These are phyloP conservation scores for Lonchura striata DNA, from an alignment of 2,113 vertebrate genomes.

Conservation along the genomic window DNA sequence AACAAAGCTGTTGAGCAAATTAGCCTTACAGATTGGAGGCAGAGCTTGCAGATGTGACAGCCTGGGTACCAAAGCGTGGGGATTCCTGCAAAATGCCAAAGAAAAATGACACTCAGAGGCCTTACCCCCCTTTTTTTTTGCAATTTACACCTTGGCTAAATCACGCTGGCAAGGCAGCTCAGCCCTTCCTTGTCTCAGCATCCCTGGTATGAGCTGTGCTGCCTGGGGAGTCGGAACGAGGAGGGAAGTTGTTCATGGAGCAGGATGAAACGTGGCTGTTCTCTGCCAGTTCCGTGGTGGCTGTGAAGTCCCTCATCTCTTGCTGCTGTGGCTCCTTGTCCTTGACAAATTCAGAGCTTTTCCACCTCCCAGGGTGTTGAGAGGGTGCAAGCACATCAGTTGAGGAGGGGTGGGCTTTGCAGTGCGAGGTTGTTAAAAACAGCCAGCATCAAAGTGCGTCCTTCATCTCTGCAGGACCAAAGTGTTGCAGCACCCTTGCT, in stretches of 20 bases:
- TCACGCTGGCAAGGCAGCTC: neutral
- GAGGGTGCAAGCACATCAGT: rapidly evolving
- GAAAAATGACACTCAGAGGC: neutral
- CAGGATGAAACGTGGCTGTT: rapidly evolving
- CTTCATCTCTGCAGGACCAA: neutral
- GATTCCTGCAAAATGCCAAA: constrained; percentile 14
- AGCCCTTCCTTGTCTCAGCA: neutral
- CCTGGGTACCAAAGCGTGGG: neutral
- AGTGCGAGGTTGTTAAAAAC: neutral
- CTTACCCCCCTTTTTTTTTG: neutral
- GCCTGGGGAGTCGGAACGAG: neutral
- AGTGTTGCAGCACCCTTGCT: rapidly evolving
- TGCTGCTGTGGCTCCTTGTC: neutral
- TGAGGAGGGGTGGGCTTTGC: neutral
- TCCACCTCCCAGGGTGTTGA: rapidly evolving
- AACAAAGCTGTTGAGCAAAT: constrained; percentile 76
- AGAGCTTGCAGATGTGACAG: constrained; percentile 61
- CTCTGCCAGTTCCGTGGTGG: neutral
- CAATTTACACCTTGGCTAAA: neutral
- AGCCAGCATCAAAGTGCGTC: rapidly evolving
- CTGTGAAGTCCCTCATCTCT: neutral
- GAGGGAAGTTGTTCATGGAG: neutral
- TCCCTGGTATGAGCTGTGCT: neutral
- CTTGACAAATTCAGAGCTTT: neutral
- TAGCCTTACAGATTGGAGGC: constrained; percentile 74